A percentile compares a stretch with the other conserved stretches of the same genome.
These are phyloP conservation scores for Maniola jurtina DNA, from an alignment of 1,140 invertebrate genomes.

Conservation along the genomic window DNA sequence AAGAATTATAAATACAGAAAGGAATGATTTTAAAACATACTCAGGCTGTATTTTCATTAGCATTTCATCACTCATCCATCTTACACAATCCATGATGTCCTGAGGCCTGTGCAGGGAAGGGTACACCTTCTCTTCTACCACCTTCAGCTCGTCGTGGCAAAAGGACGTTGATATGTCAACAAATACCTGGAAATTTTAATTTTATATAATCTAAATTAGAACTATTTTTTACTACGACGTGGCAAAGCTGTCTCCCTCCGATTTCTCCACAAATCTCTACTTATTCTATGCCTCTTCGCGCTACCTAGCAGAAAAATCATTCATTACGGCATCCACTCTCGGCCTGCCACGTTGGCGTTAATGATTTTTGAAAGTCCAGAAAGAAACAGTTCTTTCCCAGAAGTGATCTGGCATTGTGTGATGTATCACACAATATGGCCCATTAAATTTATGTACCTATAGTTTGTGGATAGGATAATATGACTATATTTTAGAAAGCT, in stretches of 20 bases:
- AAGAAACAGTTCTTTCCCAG: too few relatives aligned
- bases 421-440: too few relatives aligned
- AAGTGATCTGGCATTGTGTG: too few relatives aligned
- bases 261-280: too few relatives aligned
- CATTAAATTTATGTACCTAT: too few relatives aligned
- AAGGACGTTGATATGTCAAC: slow-evolving; percentile 91
- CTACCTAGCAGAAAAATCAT: too few relatives aligned
- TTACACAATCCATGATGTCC: slow-evolving; percentile 84
- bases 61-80: slow-evolving; percentile 87
- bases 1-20: not conserved
- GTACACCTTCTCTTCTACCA: slow-evolving; percentile 86
- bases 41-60: slow-evolving; percentile 85
- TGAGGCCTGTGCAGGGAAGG: slow-evolving; percentile 84
- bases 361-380: too few relatives aligned
- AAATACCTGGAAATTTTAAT: slow-evolving; percentile 74
- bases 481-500: not conserved
- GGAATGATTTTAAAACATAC: slow-evolving; percentile 53
- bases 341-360: too few relatives aligned
- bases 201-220: not conserved
- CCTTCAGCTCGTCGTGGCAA: slow-evolving; percentile 84
- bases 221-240: too few relatives aligned
- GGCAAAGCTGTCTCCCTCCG: too few relatives aligned
- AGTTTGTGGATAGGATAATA: not conserved
- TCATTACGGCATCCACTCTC: too few relatives aligned
- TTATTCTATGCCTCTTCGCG: too few relatives aligned